Conservation (phyloP, 53 echinoderm and acorn worm genomes). For the Echinarachnius parma region DNA sequence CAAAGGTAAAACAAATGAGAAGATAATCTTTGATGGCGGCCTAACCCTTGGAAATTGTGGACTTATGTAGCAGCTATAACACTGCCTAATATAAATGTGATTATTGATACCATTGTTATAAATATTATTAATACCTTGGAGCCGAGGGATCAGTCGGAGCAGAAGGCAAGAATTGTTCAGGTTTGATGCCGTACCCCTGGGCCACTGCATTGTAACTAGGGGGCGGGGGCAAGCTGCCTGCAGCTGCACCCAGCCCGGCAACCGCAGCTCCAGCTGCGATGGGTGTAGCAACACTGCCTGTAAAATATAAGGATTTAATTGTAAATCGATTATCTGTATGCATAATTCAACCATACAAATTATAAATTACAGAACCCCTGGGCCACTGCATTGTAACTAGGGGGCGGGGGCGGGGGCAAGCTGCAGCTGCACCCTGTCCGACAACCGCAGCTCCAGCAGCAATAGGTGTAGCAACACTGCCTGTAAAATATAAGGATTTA, state of each 20-base stretch:
- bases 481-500: slow-evolving; percentile 2
- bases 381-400: slow-evolving; percentile 53
- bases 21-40: not conserved
- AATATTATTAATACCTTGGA: slow-evolving; percentile 17
- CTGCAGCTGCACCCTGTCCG: slow-evolving; percentile 17
- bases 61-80: too few relatives aligned
- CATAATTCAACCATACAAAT: too few relatives aligned
- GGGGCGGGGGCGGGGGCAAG: slow-evolving; percentile 35
- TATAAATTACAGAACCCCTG: slow-evolving; percentile 36
- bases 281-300: slow-evolving; percentile 45
- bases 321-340: too few relatives aligned
- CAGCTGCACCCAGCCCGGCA: slow-evolving; percentile 16
- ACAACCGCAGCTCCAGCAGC: slow-evolving; percentile 44
- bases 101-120: not conserved
- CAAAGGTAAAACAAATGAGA: not conserved
- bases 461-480: slow-evolving; percentile 38
- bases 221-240: slow-evolving; percentile 27
- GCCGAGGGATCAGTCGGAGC: slow-evolving; percentile 13
- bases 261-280: slow-evolving; percentile 42
- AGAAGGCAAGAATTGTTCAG: slow-evolving; percentile 27
- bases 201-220: slow-evolving; percentile 58
- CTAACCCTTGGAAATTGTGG: too few relatives aligned
- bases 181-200: slow-evolving; percentile 29
- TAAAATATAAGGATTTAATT: not conserved
- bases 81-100: not conserved